Percentiles rank a stretch among this genome's conserved stretches.
Evolutionary conservation across 2,113 vertebrate species (phyloP).

Genomic region (Myxocyprinus asiaticus): DNA sequence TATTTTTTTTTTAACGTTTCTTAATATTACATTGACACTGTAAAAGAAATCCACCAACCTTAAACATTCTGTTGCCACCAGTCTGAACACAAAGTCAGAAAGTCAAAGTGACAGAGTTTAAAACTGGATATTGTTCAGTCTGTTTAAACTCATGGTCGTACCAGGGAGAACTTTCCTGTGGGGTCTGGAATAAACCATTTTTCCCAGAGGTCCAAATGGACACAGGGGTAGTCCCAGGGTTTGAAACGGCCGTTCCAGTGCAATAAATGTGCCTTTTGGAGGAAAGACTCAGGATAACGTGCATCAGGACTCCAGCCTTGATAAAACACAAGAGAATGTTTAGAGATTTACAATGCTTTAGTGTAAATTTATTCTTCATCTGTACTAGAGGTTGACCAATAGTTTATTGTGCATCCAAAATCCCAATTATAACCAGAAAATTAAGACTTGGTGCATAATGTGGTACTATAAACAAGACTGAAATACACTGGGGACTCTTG

Average conservation of each 20-base stretch:
- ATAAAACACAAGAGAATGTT: background rate
- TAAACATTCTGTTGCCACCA: too few species aligned
- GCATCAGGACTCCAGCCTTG: constrained; percentile 91
- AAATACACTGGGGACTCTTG: too few species aligned
- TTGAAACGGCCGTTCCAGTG: constrained; percentile 97
- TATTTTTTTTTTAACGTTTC: too few species aligned
- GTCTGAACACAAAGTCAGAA: too few species aligned
- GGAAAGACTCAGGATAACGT: constrained; percentile 81
- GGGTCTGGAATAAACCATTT: constrained; percentile 96
- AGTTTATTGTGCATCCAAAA: too few species aligned
- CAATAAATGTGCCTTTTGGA: constrained; percentile 87
- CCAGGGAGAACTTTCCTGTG: constrained; percentile 81
- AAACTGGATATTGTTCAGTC: background rate
- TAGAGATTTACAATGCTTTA: background rate
- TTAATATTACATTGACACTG: too few species aligned
- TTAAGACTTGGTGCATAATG: too few species aligned
- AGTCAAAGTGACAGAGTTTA: too few species aligned
- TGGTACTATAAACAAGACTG: too few species aligned
- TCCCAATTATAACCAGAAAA: too few species aligned
- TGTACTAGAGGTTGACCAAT: background rate
- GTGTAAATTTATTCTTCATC: background rate
- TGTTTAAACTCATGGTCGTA: constrained; percentile 71
- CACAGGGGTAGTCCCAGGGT: constrained; percentile 88
- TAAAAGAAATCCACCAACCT: too few species aligned
- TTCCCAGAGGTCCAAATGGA: constrained; percentile 90